phyloP scores from a whole-genome alignment of 2,113 vertebrate genomes.

The Scalopus aquaticus region DNA sequence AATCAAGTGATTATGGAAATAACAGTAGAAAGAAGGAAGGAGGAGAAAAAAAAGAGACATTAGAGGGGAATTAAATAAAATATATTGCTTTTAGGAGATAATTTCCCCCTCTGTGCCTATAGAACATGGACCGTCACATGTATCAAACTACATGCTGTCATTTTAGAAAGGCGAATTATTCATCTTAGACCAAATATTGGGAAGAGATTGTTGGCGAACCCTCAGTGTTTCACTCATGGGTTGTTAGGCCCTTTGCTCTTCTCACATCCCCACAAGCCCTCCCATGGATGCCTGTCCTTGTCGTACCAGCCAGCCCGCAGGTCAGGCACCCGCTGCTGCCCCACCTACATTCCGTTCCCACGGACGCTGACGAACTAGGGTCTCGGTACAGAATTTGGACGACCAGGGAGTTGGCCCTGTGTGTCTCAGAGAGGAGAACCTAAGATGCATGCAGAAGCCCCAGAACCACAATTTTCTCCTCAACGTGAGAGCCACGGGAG shows the following conservation, averaged over 20 bases:
- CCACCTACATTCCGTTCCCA: not conserved
- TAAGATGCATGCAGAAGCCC: not conserved
- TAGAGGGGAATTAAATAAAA: not conserved
- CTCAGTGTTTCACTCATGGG: not conserved
- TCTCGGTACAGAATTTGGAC: not conserved
- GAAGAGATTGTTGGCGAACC: not conserved
- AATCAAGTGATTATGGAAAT: not conserved
- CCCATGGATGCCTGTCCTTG: not conserved
- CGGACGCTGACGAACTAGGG: not conserved
- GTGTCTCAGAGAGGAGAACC: not conserved
- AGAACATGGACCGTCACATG: not conserved
- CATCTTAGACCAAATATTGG: not conserved
- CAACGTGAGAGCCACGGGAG: not conserved
- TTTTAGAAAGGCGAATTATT: not conserved
- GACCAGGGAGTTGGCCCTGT: accelerated
- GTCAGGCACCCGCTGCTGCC: too few relatives aligned
- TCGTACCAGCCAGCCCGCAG: accelerated
- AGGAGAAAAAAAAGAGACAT: not conserved
- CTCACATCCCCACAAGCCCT: not conserved
- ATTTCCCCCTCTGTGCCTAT: not conserved
- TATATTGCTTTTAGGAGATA: not conserved
- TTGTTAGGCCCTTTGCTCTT: not conserved
- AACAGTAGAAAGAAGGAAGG: not conserved
- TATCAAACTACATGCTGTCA: not conserved
- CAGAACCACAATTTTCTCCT: not conserved